Evolutionary conservation across 2,113 vertebrate genomes (phyloP).

Genomic region (Tyto alba): DNA sequence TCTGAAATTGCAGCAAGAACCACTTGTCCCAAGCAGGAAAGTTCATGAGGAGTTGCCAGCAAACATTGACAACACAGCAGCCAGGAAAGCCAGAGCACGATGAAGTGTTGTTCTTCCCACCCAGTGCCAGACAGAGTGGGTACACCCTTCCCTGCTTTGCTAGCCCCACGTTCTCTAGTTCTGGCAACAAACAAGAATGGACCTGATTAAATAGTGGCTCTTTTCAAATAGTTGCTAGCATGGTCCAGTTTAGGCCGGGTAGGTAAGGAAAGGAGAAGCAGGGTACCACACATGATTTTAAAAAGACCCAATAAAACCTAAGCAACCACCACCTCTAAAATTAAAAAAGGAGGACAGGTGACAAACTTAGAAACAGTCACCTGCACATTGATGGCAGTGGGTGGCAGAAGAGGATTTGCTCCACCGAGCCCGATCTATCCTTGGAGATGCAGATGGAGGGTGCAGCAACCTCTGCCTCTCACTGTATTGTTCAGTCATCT

Average conservation of each 20-base stretch:
- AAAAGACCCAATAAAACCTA: background rate
- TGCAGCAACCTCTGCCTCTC: background rate
- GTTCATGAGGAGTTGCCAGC: background rate
- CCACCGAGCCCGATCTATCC: background rate
- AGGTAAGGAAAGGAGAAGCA: background rate
- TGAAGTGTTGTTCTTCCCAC: background rate
- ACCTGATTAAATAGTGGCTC: background rate
- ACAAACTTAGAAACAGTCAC: background rate
- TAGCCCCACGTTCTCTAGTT: background rate
- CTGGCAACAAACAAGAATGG: background rate
- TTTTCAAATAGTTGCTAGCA: background rate
- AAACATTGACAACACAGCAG: background rate
- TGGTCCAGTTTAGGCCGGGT: background rate
- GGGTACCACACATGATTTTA: background rate
- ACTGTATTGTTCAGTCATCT: background rate
- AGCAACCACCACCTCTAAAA: background rate
- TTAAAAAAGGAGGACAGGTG: background rate
- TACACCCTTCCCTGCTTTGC: background rate
- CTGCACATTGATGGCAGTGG: background rate
- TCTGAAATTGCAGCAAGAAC: background rate
- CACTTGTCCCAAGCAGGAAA: background rate
- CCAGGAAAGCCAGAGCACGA: background rate
- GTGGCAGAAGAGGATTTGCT: background rate
- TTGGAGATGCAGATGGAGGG: background rate
- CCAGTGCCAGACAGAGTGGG: background rate